Base-by-base conservation (phyloP, 2,888 invertebrate genomes). In the Cosmia trapezina region DNA sequence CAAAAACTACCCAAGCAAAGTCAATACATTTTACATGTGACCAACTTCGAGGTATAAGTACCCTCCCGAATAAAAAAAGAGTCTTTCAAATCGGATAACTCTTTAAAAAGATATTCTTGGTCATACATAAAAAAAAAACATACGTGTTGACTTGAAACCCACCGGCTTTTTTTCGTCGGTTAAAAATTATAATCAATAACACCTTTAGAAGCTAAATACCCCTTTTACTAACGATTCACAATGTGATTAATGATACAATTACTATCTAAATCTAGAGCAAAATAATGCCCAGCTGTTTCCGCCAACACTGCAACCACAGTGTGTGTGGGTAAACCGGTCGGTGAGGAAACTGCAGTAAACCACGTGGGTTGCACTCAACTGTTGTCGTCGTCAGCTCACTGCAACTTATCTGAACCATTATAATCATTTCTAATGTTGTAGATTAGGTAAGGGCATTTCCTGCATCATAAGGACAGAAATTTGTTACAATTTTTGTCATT, bases 331-430 rank as follows among this genome's bases (percentile, higher is more conserved):
- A 88, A 90, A 87, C 89, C 86, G 82, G 91, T 88, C 66, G 76
- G 84, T 79, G 88, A 90, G 91, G 90, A 91, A 93, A 90, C 89
- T 78, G 83, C 82, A 75, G 82, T 86, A 33, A 37, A 49, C 83
- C 88, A 91, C 91, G 91, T 91, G 91, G 90, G 87, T 78, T 73
- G 88, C 65, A 75, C 69, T 70, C 70, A 41, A 68, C 73, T 72
- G 65, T 47, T 54, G 72, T 61, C 76, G 63, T 63, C 70, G 72
- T 72, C 70, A 66, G 66, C 37, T 65, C 59, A 73, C 59, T 73
- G 77, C 65, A 77, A 73, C 73, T 64, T 57, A 59, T 62, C 76
- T 75, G 62, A 73, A 63, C 77, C 60, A 72, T 80, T 81, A 79
- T 61, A 73, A 65, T 77, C 12, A 78, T 57, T 65, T 72, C 37